Conservation (phyloP, 2,888 invertebrate genomes). For the Agrotis ipsilon region DNA sequence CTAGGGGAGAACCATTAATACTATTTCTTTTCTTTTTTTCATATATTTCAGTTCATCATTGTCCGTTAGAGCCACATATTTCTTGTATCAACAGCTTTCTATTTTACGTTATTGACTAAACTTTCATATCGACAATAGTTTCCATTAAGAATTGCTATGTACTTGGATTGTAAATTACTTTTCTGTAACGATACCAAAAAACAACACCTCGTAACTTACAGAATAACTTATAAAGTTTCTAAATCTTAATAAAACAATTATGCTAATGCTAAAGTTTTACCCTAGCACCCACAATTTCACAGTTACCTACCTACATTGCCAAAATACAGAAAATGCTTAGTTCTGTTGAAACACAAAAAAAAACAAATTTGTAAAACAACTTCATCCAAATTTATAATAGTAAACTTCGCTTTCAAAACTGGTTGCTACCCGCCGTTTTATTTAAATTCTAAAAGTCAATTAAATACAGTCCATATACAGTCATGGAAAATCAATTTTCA, state of each 20-base stretch:
- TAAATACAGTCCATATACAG: not conserved
- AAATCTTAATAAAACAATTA: slow-evolving; percentile 27
- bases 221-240: slow-evolving; percentile 16
- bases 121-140: no score
- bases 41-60: no score
- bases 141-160: not conserved
- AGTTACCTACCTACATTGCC: not conserved
- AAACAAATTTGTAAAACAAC: slow-evolving; percentile 20
- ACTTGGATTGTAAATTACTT: not conserved
- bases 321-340: slow-evolving; percentile 11
- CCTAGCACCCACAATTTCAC: slow-evolving; percentile 10
- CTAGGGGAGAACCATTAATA: no score
- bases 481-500: no score
- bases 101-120: no score
- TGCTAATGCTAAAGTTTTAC: slow-evolving; percentile 11
- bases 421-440: not conserved
- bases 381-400: slow-evolving; percentile 6
- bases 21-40: no score
- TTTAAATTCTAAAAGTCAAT: not conserved
- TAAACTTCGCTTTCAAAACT: slow-evolving; percentile 12
- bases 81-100: no score
- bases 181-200: not conserved
- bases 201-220: not conserved
- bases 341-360: slow-evolving; percentile 31
- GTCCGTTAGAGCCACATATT: no score